Evolutionary conservation across 2,888 invertebrate species (phyloP).

Genomic region (Pandemis heparana): DNA sequence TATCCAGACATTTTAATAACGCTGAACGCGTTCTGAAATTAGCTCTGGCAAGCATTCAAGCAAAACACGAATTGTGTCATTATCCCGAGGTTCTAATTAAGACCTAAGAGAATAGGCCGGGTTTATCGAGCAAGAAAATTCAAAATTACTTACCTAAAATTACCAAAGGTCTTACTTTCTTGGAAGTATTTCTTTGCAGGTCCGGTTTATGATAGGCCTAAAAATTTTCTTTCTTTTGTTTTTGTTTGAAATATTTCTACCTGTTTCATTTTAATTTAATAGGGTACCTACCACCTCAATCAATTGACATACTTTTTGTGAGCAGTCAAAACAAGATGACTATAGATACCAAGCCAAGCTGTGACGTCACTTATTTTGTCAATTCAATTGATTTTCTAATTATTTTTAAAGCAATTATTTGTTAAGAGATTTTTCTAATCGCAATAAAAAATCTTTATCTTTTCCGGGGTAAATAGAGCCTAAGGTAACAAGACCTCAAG

Average conservation of each 20-base stretch:
- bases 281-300: no score
- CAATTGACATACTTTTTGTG: no score
- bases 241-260: not conserved
- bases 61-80: slow-evolving; percentile 4
- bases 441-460: no score
- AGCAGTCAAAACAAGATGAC: no score
- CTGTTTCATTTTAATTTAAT: no score
- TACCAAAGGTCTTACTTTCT: not conserved
- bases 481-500: no score
- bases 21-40: slow-evolving; percentile 6
- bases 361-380: no score
- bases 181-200: not conserved
- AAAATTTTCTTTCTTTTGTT: not conserved
- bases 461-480: no score
- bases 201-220: not conserved
- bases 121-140: not conserved
- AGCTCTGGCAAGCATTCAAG: not conserved
- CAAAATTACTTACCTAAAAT: slow-evolving; percentile 10
- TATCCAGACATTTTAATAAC: not conserved
- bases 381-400: no score
- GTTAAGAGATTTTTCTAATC: no score
- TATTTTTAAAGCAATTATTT: no score
- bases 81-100: slow-evolving; percentile 13
- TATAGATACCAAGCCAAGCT: no score
- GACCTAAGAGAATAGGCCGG: not conserved